phyloP scores from a whole-genome alignment of 92 coral and sea anemone species.

The Parazoanthus darwini region DNA sequence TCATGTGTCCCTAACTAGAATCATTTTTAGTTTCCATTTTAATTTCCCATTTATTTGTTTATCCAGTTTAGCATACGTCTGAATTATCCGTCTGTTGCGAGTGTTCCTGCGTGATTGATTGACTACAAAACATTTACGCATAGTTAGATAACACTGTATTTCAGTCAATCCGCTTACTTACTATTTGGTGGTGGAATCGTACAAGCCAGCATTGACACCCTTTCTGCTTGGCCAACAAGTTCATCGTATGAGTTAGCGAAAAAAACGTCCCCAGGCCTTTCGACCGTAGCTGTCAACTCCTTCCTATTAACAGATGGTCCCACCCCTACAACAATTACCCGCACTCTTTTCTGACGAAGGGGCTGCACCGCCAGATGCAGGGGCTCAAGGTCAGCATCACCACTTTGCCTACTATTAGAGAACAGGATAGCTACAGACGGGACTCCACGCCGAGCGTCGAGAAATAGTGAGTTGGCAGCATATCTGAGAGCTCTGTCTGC shows the following conservation, averaged over 20 bases:
- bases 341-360: slow-evolving; percentile 74
- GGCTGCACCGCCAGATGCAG: slow-evolving; percentile 70
- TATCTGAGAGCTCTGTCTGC: slow-evolving; percentile 77
- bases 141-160: too few relatives aligned
- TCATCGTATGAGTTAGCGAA: slow-evolving; percentile 70
- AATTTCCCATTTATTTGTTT: too few relatives aligned
- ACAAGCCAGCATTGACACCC: slow-evolving; percentile 67
- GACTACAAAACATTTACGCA: too few relatives aligned
- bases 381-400: slow-evolving; percentile 65
- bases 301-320: slow-evolving; percentile 64
- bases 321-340: slow-evolving; percentile 80
- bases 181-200: slow-evolving; percentile 49
- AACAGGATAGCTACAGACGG: slow-evolving; percentile 81
- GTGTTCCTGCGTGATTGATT: too few relatives aligned
- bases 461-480: slow-evolving; percentile 69
- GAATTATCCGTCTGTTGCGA: too few relatives aligned
- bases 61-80: too few relatives aligned
- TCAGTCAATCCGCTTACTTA: slow-evolving; percentile 4
- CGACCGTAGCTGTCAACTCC: slow-evolving; percentile 58
- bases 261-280: slow-evolving; percentile 60
- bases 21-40: too few relatives aligned
- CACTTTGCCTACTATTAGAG: slow-evolving; percentile 80
- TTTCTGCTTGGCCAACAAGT: slow-evolving; percentile 62
- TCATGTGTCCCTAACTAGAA: too few relatives aligned
- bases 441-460: slow-evolving; percentile 64